Base-by-base conservation (phyloP, 2,113 vertebrate species). In the Archocentrus centrarchus region DNA sequence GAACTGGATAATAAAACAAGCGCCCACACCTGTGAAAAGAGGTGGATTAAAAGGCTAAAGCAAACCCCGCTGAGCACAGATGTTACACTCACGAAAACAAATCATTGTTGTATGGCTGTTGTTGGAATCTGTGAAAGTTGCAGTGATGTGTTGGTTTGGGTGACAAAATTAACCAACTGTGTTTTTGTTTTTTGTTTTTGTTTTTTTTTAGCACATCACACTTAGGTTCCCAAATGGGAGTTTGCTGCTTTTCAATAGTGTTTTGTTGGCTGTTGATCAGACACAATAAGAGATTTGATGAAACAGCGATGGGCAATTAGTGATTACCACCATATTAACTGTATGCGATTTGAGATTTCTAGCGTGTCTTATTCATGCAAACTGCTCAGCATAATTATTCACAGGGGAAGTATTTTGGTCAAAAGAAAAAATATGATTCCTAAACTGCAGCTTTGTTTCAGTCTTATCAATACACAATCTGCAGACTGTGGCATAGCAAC, bases 401-500 rank as follows among this genome's bases (percentile, higher is more conserved):
- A 47, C 14, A 47, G 5, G 44, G 14, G 44, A 14, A 47, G 13
- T 47, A 15, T 53, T 70, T 50, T 11, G 6, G 44, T 53, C 66
- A 70, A 53, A 30, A 70, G 9, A 32, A 53, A 53, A 53, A 32
- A 4, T 70, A 17, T 7, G 66, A 41, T 53, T 53, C 50, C 66
- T 53, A 53, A 70, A 70, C 66, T 50, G 44, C 66, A 70, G 66
- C 44, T 50, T 70, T 70, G 17, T 70, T 18, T 55, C 18, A 55
- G 7, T 20, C 66, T 50, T 50, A 30, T 70, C 41, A 70, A 50
- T 14, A 24, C 63, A 53, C 44, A 70, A 24, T 50, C 66, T 20
- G 24, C 66, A 70, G 64, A 50, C 22, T 50, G 22, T 68, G 18
- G 66, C 66, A 70, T 70, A 70, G 66, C 66, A 70, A 53, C 66